Evolutionary conservation across 2,888 invertebrate species (phyloP).

Genomic region (Diachrysia chrysitis): DNA sequence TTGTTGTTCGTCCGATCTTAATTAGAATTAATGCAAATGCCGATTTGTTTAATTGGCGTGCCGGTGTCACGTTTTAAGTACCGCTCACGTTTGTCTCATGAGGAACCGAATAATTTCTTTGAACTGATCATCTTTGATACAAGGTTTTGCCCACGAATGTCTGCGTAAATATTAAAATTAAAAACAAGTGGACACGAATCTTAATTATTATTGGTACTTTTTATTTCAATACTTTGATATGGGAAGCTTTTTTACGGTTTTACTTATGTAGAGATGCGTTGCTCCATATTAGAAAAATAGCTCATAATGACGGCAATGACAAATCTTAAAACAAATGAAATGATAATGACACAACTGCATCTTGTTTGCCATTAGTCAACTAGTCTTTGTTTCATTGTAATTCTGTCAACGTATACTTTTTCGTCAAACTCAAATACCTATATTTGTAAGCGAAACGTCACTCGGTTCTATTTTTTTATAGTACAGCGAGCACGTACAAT

Average conservation of each 20-base stretch:
- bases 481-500: conserved; percentile 49
- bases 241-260: too few species aligned
- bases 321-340: conserved; percentile 4
- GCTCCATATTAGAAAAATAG: background rate
- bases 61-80: conserved; percentile 37
- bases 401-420: conserved; percentile 17
- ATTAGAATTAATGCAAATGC: conserved; percentile 47
- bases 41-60: conserved; percentile 35
- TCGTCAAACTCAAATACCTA: conserved; percentile 28
- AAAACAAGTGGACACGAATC: background rate
- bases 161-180: background rate
- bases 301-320: too few species aligned
- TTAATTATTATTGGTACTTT: too few species aligned
- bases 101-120: background rate
- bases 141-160: background rate
- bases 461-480: conserved; percentile 24
- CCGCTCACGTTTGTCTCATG: background rate
- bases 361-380: conserved; percentile 8
- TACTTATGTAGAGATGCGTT: background rate
- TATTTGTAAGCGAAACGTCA: conserved; percentile 36
- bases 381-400: conserved; percentile 17
- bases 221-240: too few species aligned
- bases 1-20: conserved; percentile 39
- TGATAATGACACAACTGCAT: conserved; percentile 1
- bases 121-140: background rate